phyloP scores from a whole-genome alignment of 1,140 invertebrate genomes.

The Apis cerana region DNA sequence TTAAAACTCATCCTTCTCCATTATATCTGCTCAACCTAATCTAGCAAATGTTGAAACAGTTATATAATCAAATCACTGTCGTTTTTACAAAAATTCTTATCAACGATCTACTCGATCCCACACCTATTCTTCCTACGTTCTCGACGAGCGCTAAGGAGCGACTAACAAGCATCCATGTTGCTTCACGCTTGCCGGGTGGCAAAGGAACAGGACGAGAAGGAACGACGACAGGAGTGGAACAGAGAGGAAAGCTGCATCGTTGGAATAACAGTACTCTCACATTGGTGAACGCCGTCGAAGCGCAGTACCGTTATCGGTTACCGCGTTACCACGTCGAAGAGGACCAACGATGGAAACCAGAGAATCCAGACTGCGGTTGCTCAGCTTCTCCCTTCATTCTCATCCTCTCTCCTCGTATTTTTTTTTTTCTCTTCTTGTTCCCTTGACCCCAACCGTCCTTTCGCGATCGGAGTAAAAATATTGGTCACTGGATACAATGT shows the following conservation, averaged over 20 bases:
- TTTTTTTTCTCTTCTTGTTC: background rate
- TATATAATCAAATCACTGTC: too few species aligned
- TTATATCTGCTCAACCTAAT: background rate
- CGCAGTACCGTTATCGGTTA: slow-evolving; percentile 75
- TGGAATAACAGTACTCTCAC: slow-evolving; percentile 77
- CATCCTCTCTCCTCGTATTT: background rate
- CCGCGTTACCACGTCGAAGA: slow-evolving; percentile 53
- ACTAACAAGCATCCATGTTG: background rate
- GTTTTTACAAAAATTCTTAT: background rate
- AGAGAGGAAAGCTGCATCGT: slow-evolving; percentile 64
- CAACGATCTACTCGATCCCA: background rate
- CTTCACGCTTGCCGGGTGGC: background rate
- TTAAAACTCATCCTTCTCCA: background rate
- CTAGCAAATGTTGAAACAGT: background rate
- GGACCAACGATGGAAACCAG: slow-evolving; percentile 49
- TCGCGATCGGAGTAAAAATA: slow-evolving; percentile 27
- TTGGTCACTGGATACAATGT: slow-evolving; percentile 30
- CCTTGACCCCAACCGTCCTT: slow-evolving; percentile 26
- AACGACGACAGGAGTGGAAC: slow-evolving; percentile 1
- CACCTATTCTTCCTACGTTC: background rate
- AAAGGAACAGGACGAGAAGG: slow-evolving; percentile 17
- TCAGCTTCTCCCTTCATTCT: background rate
- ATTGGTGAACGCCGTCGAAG: slow-evolving; percentile 72
- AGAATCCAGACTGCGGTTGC: slow-evolving; percentile 16
- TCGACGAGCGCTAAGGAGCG: slow-evolving; percentile 10